Percentiles rank a stretch among this genome's conserved stretches.
phyloP scores from a whole-genome alignment of 2,797 vertebrate species.

The Hephaestus fuliginosus region DNA sequence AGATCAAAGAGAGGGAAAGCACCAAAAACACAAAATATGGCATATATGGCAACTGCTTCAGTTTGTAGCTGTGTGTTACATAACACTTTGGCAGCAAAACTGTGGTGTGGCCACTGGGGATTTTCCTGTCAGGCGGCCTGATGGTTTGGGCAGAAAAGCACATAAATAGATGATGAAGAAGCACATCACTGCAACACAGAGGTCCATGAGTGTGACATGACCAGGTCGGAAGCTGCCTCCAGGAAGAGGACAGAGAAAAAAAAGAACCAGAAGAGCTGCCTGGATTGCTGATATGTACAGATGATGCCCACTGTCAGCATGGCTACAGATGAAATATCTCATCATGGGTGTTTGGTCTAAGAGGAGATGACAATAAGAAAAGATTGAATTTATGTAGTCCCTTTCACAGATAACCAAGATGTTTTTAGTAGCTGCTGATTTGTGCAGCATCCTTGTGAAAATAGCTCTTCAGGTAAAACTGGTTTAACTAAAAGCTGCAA shows the following conservation, averaged over 20 bases:
- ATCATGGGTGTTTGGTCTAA: neutral
- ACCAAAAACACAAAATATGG: slow-evolving; percentile 26
- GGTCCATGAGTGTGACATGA: slow-evolving; percentile 2
- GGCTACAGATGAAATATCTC: neutral
- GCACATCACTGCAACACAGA: slow-evolving; percentile 44
- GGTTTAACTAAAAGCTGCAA: neutral
- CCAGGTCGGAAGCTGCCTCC: slow-evolving; percentile 7
- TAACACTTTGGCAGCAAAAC: slow-evolving; percentile 61
- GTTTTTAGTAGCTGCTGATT: neutral
- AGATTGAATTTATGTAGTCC: neutral
- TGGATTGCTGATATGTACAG: slow-evolving; percentile 4
- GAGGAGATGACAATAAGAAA: neutral
- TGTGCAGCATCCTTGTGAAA: neutral
- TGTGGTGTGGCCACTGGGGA: slow-evolving; percentile 49
- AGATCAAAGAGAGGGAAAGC: slow-evolving; percentile 33
- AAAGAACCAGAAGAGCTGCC: neutral
- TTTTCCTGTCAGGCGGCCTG: slow-evolving; percentile 52
- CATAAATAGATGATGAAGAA: slow-evolving; percentile 53
- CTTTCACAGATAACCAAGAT: neutral
- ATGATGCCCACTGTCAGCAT: slow-evolving; percentile 13
- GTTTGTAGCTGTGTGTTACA: slow-evolving; percentile 47
- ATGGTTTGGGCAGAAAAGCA: slow-evolving; percentile 50
- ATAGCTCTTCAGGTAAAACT: neutral
- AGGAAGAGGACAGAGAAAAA: slow-evolving; percentile 4
- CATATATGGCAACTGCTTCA: slow-evolving; percentile 12